Evolutionary conservation across 2,113 vertebrate genomes (phyloP).

Genomic region (Myodes glareolus): DNA sequence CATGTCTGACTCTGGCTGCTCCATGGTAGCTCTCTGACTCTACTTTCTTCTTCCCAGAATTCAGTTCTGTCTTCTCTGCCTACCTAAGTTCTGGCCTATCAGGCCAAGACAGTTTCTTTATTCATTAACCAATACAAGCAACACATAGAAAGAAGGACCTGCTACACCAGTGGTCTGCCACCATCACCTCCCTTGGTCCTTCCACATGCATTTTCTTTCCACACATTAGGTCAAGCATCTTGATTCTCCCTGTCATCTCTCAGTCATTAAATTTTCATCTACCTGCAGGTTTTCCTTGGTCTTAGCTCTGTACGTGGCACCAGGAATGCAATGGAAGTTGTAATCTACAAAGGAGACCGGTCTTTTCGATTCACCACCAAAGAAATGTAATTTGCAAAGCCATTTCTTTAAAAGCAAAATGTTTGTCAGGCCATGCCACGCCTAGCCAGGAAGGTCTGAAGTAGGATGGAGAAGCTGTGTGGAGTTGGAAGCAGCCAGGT

Average conservation of each 20-base stretch:
- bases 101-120: no score
- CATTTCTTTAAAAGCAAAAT: background rate
- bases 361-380: background rate
- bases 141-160: no score
- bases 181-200: fast-evolving
- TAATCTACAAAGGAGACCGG: background rate
- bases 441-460: background rate
- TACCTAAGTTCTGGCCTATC: no score
- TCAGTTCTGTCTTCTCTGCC: no score
- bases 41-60: no score
- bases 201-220: background rate
- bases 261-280: background rate
- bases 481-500: background rate
- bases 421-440: background rate
- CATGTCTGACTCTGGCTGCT: no score
- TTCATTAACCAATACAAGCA: no score
- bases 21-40: no score
- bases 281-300: background rate
- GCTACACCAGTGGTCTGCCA: no score
- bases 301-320: background rate
- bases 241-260: background rate
- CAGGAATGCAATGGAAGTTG: background rate
- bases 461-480: background rate
- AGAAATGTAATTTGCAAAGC: background rate
- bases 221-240: no score